Conservation (phyloP, 2,113 vertebrate genomes). For the Oenanthe oenanthe region DNA sequence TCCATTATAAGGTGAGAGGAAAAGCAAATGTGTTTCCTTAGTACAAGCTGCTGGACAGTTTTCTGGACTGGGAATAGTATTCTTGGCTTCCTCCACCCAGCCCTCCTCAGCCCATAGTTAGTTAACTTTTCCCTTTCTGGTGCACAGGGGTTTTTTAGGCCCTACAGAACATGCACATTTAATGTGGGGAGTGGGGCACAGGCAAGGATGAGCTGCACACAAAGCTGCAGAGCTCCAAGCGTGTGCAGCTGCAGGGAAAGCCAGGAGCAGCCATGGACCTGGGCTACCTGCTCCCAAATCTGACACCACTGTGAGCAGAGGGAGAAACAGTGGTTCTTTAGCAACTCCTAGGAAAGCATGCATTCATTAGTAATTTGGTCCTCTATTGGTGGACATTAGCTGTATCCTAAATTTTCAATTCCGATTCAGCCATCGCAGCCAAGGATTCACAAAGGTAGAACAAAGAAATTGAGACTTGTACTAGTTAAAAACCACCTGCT, state of each 20-base stretch:
- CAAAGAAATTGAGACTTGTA: not conserved
- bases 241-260: not conserved
- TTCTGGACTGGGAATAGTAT: not conserved
- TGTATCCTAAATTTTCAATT: not conserved
- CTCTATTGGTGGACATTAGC: not conserved
- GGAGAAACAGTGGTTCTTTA: accelerated
- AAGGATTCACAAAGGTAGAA: not conserved
- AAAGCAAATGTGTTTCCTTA: not conserved
- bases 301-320: accelerated
- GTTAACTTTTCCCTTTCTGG: not conserved
- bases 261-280: not conserved
- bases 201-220: not conserved
- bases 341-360: not conserved
- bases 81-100: not conserved
- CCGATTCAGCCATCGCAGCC: too few species aligned
- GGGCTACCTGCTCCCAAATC: not conserved
- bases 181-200: accelerated
- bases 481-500: not conserved
- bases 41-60: not conserved
- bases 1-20: not conserved
- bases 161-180: not conserved
- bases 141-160: not conserved
- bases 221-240: not conserved
- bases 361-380: not conserved
- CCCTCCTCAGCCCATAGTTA: not conserved